Base-by-base conservation (phyloP, 2,888 invertebrate genomes). In the Apomyelois bistriatella region DNA sequence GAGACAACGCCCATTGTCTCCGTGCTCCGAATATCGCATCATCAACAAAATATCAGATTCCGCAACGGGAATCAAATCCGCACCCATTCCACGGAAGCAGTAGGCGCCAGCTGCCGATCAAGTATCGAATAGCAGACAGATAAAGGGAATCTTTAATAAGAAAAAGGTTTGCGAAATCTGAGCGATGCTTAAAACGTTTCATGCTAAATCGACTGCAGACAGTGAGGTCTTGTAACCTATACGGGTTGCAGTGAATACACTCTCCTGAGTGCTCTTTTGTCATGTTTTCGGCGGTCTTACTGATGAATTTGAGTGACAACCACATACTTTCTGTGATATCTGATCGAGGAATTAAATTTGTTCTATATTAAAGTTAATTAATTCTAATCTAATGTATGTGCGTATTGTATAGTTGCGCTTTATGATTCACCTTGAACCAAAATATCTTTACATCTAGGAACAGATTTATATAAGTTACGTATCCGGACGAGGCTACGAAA, bases 31-130 rank as follows among this genome's bases (percentile, higher is more conserved):
- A 84, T 80, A 81, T 85, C 79, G 83, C 83, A 74, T 78, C 77
- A 76, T 82, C 85, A 85, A 85, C 83, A 85, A 89, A 88, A 86
- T 79, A 85, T 88, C 85, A 59, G 58, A 79, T 88, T 85, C 75
- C 80, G 74, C 66, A 66, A 67, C 68, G 73, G 73, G 73, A 74
- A 74, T 76, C 65, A 69, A 78, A 79, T 78, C 74, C 62, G 76
- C 72, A 70, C 62, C 72, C 72, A 82, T 75, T 79, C 77, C 72
- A 81, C 87, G 85, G 88, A 86, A 89, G 87, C 87, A 71, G 68
- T 70, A 77, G 87, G 87, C 88, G 88, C 87, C 88, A 86, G 83
- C 88, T 87, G 89, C 79, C 72, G 70, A 54, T 55, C 59, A 58
- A 70, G 79, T 87, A 85, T 89, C 87, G 69, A 79, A 80, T 88